Evolutionary conservation across 2,888 invertebrate genomes (phyloP), one percentile per base, ranked within the genome.

Genomic region (Axea sp.): DNA sequence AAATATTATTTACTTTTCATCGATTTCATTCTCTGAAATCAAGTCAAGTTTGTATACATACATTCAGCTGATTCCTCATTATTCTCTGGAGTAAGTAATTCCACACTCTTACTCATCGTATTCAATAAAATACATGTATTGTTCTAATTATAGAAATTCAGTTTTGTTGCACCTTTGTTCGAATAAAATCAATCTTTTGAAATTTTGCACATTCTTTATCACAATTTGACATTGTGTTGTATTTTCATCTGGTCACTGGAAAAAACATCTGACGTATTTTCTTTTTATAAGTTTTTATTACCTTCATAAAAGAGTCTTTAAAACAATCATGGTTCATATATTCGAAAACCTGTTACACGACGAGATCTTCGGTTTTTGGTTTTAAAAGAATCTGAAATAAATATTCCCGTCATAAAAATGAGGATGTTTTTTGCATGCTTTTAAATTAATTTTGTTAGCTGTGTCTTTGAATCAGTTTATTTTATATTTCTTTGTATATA

Each of bases 81-180:
- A 14, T 59, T 51, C 1, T 60, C 53, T 6, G 69, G 69, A 15
- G 60, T 69, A 30, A 69, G 60, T 35, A 69, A 45, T 37, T 69
- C 69, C 51, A 69, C 69, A 53, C 69, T 69, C 37, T 60, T 69
- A 43, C 69, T 69, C 69, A 69, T 69, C 14, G 41, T 59, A 33
- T 14, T 45, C 28, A 31, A n/a, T 31, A 3, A 22, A 26, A 43
- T 7, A 39, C 9, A 37, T 19, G 28, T n/a, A 26, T 39, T 6
- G 7, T 49, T 11, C 17, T 51, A 51, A 41, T 19, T 51, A 41
- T 31, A 47, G n/a, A n/a, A n/a, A n/a, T n/a, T n/a, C n/a, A n/a
- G n/a, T n/a, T n/a, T n/a, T n/a, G n/a, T n/a, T n/a, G n/a, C 47
- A 43, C 39, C 39, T 43, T 55, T 31, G 24, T 6, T 47, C 11